These are phyloP conservation scores for Epizoanthus illoricatus DNA, from an alignment of 92 coral and sea anemone genomes.

Conservation along the genomic window DNA sequence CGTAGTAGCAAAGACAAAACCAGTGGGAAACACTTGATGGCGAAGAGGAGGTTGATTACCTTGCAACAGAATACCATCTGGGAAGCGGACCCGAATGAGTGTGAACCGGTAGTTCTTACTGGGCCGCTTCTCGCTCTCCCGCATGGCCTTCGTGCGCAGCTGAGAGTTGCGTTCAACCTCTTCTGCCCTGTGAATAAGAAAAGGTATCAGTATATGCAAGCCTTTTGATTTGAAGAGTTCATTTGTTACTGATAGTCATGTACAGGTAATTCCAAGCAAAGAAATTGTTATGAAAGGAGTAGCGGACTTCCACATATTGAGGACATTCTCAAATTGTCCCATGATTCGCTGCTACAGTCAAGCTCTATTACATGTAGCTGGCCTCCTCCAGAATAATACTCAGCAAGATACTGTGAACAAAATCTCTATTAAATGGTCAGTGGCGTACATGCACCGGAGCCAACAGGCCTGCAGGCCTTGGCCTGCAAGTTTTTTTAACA, in stretches of 20 bases:
- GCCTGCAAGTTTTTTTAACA: no score
- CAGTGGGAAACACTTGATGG: no score
- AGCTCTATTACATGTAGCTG: no score
- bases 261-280: no score
- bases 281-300: neutral
- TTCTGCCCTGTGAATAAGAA: conserved; percentile 47
- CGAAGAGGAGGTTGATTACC: conserved; percentile 43
- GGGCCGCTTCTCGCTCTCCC: conserved; percentile 91
- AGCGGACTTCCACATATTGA: neutral
- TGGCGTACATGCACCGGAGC: no score
- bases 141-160: conserved; percentile 94
- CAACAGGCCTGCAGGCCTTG: no score
- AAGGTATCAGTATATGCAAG: neutral
- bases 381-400: no score
- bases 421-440: no score
- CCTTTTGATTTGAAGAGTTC: neutral
- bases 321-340: no score
- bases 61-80: conserved; percentile 83
- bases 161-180: conserved; percentile 79
- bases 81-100: conserved; percentile 82
- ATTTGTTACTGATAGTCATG: neutral
- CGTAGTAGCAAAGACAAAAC: no score
- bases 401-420: no score
- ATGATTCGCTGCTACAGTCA: no score
- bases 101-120: conserved; percentile 80